Conservation (phyloP, 2,113 vertebrate species). For the Mesoclemmys tuberculata region DNA sequence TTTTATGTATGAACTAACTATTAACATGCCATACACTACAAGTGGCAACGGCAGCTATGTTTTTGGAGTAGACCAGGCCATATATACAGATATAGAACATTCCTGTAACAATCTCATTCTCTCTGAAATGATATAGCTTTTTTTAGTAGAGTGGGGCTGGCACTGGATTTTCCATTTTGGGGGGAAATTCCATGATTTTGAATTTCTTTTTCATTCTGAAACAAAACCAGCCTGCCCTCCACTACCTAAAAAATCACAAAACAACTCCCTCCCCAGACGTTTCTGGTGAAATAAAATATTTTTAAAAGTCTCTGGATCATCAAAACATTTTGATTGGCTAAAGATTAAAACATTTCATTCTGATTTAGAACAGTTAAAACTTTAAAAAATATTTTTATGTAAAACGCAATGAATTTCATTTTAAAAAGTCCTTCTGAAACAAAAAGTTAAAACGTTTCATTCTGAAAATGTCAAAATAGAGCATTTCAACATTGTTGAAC, state of each 20-base stretch:
- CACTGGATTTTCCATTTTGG: too few species aligned
- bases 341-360: neutral
- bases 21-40: too few species aligned
- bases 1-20: neutral
- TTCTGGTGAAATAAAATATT: neutral
- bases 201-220: too few species aligned
- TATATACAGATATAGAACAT: slow-evolving; percentile 39
- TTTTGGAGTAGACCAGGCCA: neutral
- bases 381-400: neutral
- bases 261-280: neutral
- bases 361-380: neutral
- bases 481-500: neutral
- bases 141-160: neutral
- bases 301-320: neutral
- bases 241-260: too few species aligned
- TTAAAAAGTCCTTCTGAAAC: too few species aligned
- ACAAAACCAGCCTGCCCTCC: too few species aligned
- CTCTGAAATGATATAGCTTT: slow-evolving; percentile 13
- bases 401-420: too few species aligned
- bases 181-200: too few species aligned
- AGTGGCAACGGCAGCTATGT: too few species aligned
- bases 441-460: neutral
- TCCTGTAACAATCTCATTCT: neutral
- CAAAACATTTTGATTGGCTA: neutral
- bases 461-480: neutral